A percentile compares a stretch with the other conserved stretches of the same genome.
Evolutionary conservation across 64 coral and sea anemone genomes (phyloP).

Genomic region (Trachythela sp.): DNA sequence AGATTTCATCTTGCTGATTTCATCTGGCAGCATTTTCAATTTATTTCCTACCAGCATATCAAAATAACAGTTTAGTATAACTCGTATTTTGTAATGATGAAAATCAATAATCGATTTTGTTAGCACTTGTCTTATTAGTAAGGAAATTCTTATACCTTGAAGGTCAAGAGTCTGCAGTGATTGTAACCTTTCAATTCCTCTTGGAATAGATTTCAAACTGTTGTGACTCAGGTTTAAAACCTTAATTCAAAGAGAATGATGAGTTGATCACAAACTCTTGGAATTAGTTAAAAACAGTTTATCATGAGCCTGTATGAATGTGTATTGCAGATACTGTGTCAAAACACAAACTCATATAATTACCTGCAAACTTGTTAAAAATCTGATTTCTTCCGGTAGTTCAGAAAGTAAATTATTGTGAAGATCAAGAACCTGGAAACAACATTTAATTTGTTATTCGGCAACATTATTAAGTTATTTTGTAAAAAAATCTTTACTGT

Average conservation of each 20-base stretch:
- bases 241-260: constrained; percentile 33
- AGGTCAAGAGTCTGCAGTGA: constrained; percentile 67
- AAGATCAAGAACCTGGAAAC: not conserved
- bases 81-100: not conserved
- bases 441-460: not conserved
- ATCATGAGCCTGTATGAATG: too few species aligned
- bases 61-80: not conserved
- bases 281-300: not conserved
- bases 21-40: constrained; percentile 64
- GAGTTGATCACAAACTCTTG: too few species aligned
- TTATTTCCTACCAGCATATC: constrained; percentile 58
- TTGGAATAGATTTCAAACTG: constrained; percentile 73
- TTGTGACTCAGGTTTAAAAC: constrained; percentile 86
- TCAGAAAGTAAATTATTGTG: not conserved
- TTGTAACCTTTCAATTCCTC: constrained; percentile 51
- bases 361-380: constrained; percentile 12
- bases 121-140: not conserved
- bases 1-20: constrained; percentile 70
- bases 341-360: not conserved
- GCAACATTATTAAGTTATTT: not conserved
- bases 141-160: constrained; percentile 54
- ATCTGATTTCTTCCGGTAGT: not conserved
- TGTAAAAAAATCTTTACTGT: not conserved
- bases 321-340: too few species aligned
- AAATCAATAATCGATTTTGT: not conserved